Evolutionary conservation across 2,888 invertebrate genomes (phyloP), one percentile per base, ranked within the genome.

Genomic region (Lasius fuliginosus): DNA sequence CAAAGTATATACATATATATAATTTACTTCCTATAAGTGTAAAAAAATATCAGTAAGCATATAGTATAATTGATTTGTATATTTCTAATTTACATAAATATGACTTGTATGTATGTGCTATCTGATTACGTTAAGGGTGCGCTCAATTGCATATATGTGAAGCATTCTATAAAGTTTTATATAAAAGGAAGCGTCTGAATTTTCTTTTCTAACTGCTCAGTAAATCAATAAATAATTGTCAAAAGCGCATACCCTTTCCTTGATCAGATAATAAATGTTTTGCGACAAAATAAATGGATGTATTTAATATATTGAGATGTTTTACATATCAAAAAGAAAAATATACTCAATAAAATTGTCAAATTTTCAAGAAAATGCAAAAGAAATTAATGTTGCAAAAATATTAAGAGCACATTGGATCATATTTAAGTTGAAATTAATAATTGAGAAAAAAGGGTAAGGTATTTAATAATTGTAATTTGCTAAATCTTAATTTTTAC

Each of bases 21-120:
- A 75, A 82, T 86, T 90, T 89, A 67, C 83, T 76, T 82, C 65
- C 30, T 83, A 82, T 83, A 81, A 87, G 83, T 84, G 77, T 84
- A 81, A 82, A 23, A 71, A 64, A 56, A n/a, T 49, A 69, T 42
- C n/a, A 12, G 15, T 71, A 79, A 79, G 79, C 33, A 53, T n/a
- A 53, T 60, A 60, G 36, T 58, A 42, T 42, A 77, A 71, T 60
- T 33, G 2, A 81, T 73, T 68, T 81, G 12, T 71, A 71, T 56
- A n/a, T 46, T 58, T 71, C 4, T 23, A 69, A 12, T 36, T 76
- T 69, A 56, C 40, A 79, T 46, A 46, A 40, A 42, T 65, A 23
- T 65, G 5, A 42, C 8, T 58, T 33, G 15, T 49, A 40, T 33
- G 30, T 40, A 30, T 53, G n/a, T 2, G 18, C 12, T 46, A 15